phyloP scores from a whole-genome alignment of 2,888 invertebrate species.

The Lasioglossum vierecki region DNA sequence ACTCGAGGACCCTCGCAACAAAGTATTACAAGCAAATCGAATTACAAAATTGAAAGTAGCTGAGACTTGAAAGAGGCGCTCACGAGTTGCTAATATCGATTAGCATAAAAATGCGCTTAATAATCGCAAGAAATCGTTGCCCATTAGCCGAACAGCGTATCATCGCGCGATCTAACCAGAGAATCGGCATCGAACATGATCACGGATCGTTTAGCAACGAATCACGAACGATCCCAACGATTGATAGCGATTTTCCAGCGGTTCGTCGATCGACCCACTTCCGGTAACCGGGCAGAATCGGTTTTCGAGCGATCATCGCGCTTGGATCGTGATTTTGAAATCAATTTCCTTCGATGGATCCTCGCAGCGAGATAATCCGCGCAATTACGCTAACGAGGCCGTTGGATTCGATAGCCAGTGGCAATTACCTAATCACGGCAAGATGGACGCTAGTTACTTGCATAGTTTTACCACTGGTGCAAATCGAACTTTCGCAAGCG shows the following conservation, averaged over 20 bases:
- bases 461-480: slow-evolving; percentile 18
- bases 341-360: slow-evolving; percentile 13
- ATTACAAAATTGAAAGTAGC: background rate
- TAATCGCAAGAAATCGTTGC: background rate
- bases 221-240: background rate
- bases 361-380: background rate
- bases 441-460: background rate
- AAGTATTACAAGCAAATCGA: background rate
- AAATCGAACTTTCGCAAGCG: slow-evolving; percentile 30
- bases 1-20: background rate
- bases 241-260: background rate
- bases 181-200: background rate
- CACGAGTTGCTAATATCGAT: background rate
- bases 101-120: background rate
- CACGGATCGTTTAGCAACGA: background rate
- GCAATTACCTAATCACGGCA: background rate
- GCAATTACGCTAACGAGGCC: slow-evolving; percentile 45
- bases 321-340: slow-evolving; percentile 18
- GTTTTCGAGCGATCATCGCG: background rate
- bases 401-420: slow-evolving; percentile 14
- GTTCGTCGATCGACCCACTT: background rate
- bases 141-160: background rate
- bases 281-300: background rate
- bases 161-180: background rate
- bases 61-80: background rate